These are phyloP conservation scores for Notamacropus eugenii DNA, from an alignment of 2,797 vertebrate genomes.

Conservation along the genomic window DNA sequence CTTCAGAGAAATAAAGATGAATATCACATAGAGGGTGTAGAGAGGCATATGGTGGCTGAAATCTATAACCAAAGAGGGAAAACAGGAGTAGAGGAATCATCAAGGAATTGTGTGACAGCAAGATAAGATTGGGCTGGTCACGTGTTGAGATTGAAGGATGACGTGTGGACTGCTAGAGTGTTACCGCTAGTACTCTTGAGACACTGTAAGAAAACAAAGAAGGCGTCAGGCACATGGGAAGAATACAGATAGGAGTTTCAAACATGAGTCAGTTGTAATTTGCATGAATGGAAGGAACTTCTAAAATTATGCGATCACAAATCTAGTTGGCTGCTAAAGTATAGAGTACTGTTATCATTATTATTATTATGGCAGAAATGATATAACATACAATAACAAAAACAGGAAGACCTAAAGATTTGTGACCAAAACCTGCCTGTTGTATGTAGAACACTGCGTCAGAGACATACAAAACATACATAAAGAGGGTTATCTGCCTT, in stretches of 20 bases:
- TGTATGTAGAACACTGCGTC: not conserved
- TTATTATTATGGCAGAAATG: not conserved
- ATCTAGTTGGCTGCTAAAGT: not conserved
- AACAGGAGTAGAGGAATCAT: not conserved
- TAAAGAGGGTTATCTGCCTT: not conserved
- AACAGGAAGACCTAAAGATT: not conserved
- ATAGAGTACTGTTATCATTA: not conserved
- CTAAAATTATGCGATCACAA: not conserved
- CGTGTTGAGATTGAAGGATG: not conserved
- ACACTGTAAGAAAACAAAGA: not conserved
- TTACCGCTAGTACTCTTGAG: not conserved
- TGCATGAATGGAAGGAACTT: not conserved
- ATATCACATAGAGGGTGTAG: not conserved
- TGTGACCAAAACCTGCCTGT: not conserved
- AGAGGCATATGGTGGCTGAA: not conserved
- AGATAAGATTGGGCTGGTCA: not conserved
- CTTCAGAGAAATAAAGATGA: not conserved
- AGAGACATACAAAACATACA: not conserved
- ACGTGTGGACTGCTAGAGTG: not conserved
- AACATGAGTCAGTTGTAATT: not conserved
- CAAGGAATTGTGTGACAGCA: not conserved
- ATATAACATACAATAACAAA: not conserved
- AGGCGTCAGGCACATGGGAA: not conserved
- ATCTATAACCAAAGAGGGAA: not conserved
- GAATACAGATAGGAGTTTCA: not conserved